Percentiles rank a stretch among this genome's conserved stretches.
These are phyloP conservation scores for Diabrotica virgifera DNA, from an alignment of 1,140 invertebrate species.

Conservation along the genomic window DNA sequence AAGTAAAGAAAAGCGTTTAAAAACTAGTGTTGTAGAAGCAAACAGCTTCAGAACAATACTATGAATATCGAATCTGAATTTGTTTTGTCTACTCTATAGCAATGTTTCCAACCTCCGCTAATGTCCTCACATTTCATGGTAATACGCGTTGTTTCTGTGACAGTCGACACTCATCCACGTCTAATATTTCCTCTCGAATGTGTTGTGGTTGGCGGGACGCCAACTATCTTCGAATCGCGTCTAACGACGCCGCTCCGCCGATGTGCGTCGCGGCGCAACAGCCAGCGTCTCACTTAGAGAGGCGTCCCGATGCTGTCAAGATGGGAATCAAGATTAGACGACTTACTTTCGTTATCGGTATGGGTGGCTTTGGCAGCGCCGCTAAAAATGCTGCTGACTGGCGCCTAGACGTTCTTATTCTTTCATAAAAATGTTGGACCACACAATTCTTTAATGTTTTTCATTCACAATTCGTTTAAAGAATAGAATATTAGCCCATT, in stretches of 20 bases:
- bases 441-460: too few species aligned
- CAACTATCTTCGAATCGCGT: neutral
- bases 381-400: too few species aligned
- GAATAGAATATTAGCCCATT: too few species aligned
- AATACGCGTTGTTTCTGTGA: neutral
- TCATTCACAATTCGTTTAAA: too few species aligned
- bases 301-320: neutral
- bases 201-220: neutral
- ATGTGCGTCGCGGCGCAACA: neutral
- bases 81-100: too few species aligned
- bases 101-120: neutral
- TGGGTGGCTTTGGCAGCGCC: neutral
- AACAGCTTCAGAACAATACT: too few species aligned
- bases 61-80: too few species aligned
- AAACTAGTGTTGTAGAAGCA: too few species aligned
- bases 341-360: neutral
- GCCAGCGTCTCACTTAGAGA: constrained; percentile 1
- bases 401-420: too few species aligned
- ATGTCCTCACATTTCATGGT: neutral
- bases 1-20: too few species aligned
- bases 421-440: too few species aligned
- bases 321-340: neutral
- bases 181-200: neutral
- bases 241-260: neutral
- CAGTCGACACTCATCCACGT: neutral